A percentile compares a stretch with the other conserved stretches of the same genome.
Conservation (phyloP, 2,113 vertebrate genomes). For the Polypterus senegalus region DNA sequence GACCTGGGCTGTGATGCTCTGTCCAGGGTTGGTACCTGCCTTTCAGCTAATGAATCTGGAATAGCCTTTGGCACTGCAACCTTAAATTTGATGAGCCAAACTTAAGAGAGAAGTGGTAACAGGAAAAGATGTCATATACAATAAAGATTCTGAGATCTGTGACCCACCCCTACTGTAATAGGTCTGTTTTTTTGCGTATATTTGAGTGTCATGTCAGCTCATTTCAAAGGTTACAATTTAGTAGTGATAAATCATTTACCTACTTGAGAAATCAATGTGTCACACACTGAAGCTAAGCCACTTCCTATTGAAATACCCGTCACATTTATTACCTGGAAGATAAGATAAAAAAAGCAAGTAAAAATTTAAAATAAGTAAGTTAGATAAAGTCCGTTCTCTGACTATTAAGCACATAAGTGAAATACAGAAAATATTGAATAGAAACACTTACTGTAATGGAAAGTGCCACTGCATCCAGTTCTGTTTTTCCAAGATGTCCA, state of each 20-base stretch:
- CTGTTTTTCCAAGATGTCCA: conserved; percentile 73
- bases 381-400: no score
- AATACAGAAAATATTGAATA: not conserved
- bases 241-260: conserved; percentile 1
- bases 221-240: not conserved
- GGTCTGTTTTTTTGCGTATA: no score
- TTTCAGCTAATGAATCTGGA: no score
- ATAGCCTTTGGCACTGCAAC: no score
- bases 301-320: conserved; percentile 61
- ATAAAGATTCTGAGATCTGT: no score
- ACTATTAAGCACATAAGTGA: not conserved
- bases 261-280: conserved; percentile 88
- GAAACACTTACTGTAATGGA: conserved; percentile 57
- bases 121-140: no score
- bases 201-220: not conserved
- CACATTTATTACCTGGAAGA: conserved; percentile 67
- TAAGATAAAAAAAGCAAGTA: conserved; percentile 12
- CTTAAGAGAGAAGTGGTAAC: no score
- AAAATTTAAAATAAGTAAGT: no score
- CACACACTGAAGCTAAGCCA: conserved; percentile 70
- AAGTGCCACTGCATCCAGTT: conserved; percentile 72
- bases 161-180: no score
- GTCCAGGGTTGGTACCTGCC: no score
- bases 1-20: no score
- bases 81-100: no score